Base-by-base conservation (phyloP, 2,797 vertebrate species). In the Bradypodion pumilum region DNA sequence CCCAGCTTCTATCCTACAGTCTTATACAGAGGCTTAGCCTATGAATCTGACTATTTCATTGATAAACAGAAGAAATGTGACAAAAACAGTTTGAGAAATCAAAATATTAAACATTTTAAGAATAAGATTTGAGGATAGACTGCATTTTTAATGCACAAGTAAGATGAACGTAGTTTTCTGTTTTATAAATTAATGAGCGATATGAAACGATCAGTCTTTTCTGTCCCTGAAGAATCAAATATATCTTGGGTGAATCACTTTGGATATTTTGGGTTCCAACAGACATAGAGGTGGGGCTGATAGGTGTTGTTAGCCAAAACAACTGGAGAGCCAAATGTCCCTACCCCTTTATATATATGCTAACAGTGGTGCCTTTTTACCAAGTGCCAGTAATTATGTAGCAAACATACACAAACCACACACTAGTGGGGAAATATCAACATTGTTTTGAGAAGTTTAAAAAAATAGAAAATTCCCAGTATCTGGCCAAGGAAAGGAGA, bases 101-200 rank as follows among this genome's bases (percentile, higher is more conserved):
- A 63, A 59, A 52, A 60, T 40, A 40, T 65, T n/a, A 66, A 82
- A 63, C 16, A 49, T 49, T 29, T 74, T 49, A 74, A 12, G 40
- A 68, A 32, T 76, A 76, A 76, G 27, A 75, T 40, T 19, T 19
- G 46, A 69, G 19, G 29, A 10, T 37, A 69, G 68, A 9, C 4
- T 37, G 35, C 68, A 37, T 69, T 69, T 25, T 15, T 52, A 69
- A 81, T 82, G 5, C 21, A n/a, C 25, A 32, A 27, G 10, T 5
- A 75, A 13, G 0, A 19, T 78, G 1, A 23, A 76, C 9, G 19
- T 49, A 46, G 35, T 35, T 75, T 52, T 21, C 42, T 13, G 32
- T 49, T 75, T 89, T 63, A 80, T 21, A 75, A 68, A 80, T 80
- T 9, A n/a, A 29, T 7, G 78, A 77, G 0, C 86, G 84, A 79